Evolutionary conservation across 2,797 vertebrate genomes (phyloP), one percentile per base, ranked within the genome.

Genomic region (Aselliscus stoliczkanus): DNA sequence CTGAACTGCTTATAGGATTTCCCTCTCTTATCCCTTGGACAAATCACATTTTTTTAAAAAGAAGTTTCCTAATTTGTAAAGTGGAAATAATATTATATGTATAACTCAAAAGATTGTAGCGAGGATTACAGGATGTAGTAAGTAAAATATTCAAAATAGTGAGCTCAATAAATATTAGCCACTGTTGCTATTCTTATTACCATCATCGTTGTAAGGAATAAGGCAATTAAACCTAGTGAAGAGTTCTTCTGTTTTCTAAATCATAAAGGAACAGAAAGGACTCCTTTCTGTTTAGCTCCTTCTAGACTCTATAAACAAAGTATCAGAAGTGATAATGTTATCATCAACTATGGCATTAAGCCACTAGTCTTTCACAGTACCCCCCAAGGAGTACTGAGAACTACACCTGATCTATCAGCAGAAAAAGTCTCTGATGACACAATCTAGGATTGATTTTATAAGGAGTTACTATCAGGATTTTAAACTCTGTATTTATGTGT

Each of bases 191-290:
- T 88, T 69, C 75, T 42, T 82, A 67, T 39, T 83, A 50, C 14
- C 47, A 72, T 44, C 42, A 85, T 65, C 42, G 93, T 9, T 42
- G 21, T n/a, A 86, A 93, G 85, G 50, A 92, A 69, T 56, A 47
- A 82, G 11, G 37, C 20, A 86, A 90, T 52, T 90, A 70, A 93
- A 81, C 31, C 9, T 56, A 92, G 50, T 54, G 23, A 92, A 73
- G 60, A 95, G 25, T 17, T 64, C 56, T 92, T 92, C 37, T 94
- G 47, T 87, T 89, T 93, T 84, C 62, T 94, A 92, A 96, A 64
- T 69, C 52, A 47, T 64, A 70, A 90, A 86, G 7, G 50, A 89
- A 85, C 29, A 76, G 42, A 70, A 83, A 67, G 23, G 25, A 95
- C 14, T 82, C 47, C 52, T 42, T 84, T 79, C 67, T 95, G 27